These are phyloP conservation scores for Pterocles burchelli DNA, from an alignment of 2,113 vertebrate genomes.

Conservation along the genomic window DNA sequence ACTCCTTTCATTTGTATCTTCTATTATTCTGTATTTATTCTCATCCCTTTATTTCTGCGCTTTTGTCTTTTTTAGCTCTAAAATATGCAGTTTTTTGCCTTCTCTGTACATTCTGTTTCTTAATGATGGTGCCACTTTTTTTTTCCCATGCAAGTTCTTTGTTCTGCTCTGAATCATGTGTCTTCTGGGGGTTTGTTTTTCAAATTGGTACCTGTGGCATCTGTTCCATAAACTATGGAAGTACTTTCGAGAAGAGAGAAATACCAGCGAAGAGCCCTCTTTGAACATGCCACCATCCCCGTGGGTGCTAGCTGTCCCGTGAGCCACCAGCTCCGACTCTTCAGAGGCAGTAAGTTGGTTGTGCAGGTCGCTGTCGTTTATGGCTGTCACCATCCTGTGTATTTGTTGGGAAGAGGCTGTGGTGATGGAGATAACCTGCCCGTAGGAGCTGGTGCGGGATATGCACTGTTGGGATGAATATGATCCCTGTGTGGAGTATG, in stretches of 20 bases:
- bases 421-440: neutral
- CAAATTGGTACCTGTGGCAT: neutral
- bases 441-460: accelerated
- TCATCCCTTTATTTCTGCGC: neutral
- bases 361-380: neutral
- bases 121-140: neutral
- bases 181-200: conserved; percentile 11
- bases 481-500: neutral
- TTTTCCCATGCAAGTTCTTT: neutral
- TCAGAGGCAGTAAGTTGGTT: neutral
- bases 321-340: accelerated
- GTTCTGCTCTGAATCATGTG: neutral
- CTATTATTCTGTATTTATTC: neutral
- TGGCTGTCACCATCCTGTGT: neutral
- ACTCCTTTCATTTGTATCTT: neutral
- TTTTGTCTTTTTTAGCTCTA: neutral
- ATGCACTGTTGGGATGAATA: neutral
- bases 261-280: accelerated
- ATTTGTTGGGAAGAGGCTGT: neutral
- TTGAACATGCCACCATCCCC: accelerated
- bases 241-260: neutral
- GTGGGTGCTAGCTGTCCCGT: neutral
- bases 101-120: neutral
- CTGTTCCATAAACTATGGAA: neutral
- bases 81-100: neutral